Percentiles rank a stretch among this genome's conserved stretches.
These are phyloP conservation scores for Sabatieria punctata DNA, from an alignment of 2,888 invertebrate species.

Conservation along the genomic window DNA sequence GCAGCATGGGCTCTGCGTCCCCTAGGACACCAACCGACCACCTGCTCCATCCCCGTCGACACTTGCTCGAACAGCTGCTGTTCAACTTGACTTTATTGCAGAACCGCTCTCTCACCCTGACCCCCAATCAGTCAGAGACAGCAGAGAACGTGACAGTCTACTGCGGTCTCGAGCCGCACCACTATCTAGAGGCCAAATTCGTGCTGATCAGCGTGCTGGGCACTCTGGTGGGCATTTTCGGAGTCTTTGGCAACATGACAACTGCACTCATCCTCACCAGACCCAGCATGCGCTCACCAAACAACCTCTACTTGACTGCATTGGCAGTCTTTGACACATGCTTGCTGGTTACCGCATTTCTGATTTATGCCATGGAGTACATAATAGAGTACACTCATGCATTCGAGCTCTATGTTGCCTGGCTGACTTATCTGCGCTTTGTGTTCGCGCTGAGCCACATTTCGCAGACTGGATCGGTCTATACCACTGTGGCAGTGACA, in stretches of 20 bases:
- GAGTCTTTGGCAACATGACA: conserved; percentile 71
- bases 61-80: too few relatives aligned
- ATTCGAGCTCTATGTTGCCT: conserved; percentile 42
- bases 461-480: conserved; percentile 24
- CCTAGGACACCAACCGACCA: too few relatives aligned
- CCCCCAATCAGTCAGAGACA: too few relatives aligned
- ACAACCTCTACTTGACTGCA: conserved; percentile 80
- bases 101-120: too few relatives aligned
- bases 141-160: too few relatives aligned
- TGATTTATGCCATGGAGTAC: conserved; percentile 68
- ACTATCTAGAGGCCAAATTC: conserved; percentile 6
- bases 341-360: conserved; percentile 58
- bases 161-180: neutral
- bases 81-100: too few relatives aligned
- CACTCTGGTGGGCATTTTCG: conserved; percentile 62
- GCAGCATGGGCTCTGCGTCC: too few relatives aligned
- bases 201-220: conserved; percentile 20
- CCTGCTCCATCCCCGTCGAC: too few relatives aligned
- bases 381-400: conserved; percentile 62
- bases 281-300: conserved; percentile 86
- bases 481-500: conserved; percentile 24
- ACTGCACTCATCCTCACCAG: conserved; percentile 74
- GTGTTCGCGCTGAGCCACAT: conserved; percentile 25
- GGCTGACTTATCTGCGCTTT: conserved; percentile 22
- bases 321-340: conserved; percentile 82